Conservation (phyloP, 2,888 invertebrate species). For the Tethea ocularis region DNA sequence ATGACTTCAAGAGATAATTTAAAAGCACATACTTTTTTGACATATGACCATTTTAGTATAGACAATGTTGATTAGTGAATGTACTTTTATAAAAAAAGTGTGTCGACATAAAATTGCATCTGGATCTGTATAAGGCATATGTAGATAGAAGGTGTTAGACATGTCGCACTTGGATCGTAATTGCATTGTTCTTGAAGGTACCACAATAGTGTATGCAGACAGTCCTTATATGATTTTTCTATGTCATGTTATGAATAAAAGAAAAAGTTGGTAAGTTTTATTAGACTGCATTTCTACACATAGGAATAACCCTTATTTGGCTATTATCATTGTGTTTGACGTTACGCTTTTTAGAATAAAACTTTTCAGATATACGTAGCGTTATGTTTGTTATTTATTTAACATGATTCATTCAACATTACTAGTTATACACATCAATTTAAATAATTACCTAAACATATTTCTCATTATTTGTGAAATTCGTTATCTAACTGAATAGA, state of each 20-base stretch:
- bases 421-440: too few relatives aligned
- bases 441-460: too few relatives aligned
- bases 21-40: constrained; percentile 13
- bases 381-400: too few relatives aligned
- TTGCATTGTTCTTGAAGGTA: constrained; percentile 67
- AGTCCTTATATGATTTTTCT: constrained; percentile 26
- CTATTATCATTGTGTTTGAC: not conserved
- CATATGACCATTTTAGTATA: constrained; percentile 29
- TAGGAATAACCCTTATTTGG: not conserved
- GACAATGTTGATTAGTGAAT: constrained; percentile 13
- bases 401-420: too few relatives aligned
- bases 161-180: constrained; percentile 43
- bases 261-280: not conserved
- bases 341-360: not conserved
- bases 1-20: too few relatives aligned
- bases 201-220: constrained; percentile 43
- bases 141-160: constrained; percentile 43
- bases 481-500: too few relatives aligned
- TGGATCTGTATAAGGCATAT: constrained; percentile 31
- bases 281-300: not conserved
- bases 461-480: too few relatives aligned
- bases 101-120: constrained; percentile 36
- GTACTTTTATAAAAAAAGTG: constrained; percentile 27
- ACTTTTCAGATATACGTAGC: too few relatives aligned
- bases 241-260: not conserved